These are phyloP conservation scores for Polyploca ridens DNA, from an alignment of 2,888 invertebrate species.

Conservation along the genomic window DNA sequence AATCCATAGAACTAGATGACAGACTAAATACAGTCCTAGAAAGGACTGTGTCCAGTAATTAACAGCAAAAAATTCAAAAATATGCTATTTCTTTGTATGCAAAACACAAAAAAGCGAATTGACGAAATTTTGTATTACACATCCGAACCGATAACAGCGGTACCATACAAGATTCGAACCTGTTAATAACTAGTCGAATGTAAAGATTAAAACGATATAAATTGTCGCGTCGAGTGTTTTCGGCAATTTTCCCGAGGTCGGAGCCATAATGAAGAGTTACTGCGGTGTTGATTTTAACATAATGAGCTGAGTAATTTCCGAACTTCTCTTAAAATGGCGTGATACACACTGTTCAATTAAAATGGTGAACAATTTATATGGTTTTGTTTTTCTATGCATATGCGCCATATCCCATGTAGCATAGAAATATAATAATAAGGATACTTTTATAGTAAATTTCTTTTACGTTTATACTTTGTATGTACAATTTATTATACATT, in stretches of 20 bases:
- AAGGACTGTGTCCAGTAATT: too few species aligned
- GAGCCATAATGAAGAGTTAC: conserved; percentile 65
- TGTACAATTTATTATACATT: too few species aligned
- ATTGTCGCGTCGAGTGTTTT: conserved; percentile 48
- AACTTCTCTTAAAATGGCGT: conserved; percentile 38
- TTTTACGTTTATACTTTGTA: too few species aligned
- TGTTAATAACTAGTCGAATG: conserved; percentile 24
- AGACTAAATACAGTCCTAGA: too few species aligned
- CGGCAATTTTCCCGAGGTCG: conserved; percentile 49
- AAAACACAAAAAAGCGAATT: background rate
- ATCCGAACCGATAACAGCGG: background rate
- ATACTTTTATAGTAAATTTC: too few species aligned
- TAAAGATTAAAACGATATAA: conserved; percentile 53
- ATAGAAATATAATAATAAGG: too few species aligned
- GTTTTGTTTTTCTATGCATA: background rate
- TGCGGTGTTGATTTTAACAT: conserved; percentile 72
- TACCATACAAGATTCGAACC: conserved; percentile 7
- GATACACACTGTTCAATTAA: conserved; percentile 33
- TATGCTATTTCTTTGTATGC: too few species aligned
- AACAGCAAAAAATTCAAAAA: too few species aligned
- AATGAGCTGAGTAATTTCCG: conserved; percentile 63
- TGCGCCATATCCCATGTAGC: too few species aligned
- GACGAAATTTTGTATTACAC: conserved; percentile 1
- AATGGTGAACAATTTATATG: conserved; percentile 15
- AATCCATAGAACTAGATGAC: too few species aligned